Evolutionary conservation across 2,113 vertebrate species (phyloP).

Genomic region (Cebidichthys violaceus): DNA sequence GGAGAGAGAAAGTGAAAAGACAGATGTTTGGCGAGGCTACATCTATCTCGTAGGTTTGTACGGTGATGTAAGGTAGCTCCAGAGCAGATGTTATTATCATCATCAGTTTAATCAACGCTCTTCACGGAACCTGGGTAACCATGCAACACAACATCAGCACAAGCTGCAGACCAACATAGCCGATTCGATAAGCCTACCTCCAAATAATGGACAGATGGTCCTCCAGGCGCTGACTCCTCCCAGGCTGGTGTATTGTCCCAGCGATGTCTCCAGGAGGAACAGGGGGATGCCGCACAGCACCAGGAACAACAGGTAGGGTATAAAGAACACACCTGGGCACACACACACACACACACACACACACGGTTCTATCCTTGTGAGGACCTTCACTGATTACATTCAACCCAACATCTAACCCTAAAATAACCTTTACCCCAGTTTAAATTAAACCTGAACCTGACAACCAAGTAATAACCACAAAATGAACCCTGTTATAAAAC

Average conservation of each 20-base stretch:
- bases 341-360: constrained; percentile 12
- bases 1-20: neutral
- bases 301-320: constrained; percentile 84
- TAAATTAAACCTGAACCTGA: neutral
- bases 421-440: neutral
- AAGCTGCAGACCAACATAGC: no score
- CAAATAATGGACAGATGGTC: constrained; percentile 79
- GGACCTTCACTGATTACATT: neutral
- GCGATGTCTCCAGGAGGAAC: constrained; percentile 83
- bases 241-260: constrained; percentile 83
- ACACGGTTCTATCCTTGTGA: neutral
- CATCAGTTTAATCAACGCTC: no score
- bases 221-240: constrained; percentile 83
- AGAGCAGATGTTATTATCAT: no score
- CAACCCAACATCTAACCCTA: neutral
- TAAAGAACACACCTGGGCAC: constrained; percentile 80
- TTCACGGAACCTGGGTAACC: no score
- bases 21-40: neutral
- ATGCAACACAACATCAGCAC: no score
- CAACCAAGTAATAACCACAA: neutral
- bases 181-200: constrained; percentile 66
- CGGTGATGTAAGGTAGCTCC: no score
- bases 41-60: neutral
- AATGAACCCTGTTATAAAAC: neutral
- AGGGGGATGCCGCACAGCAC: constrained; percentile 81